Evolutionary conservation across 2,113 vertebrate species (phyloP).

Genomic region (Apus apus): DNA sequence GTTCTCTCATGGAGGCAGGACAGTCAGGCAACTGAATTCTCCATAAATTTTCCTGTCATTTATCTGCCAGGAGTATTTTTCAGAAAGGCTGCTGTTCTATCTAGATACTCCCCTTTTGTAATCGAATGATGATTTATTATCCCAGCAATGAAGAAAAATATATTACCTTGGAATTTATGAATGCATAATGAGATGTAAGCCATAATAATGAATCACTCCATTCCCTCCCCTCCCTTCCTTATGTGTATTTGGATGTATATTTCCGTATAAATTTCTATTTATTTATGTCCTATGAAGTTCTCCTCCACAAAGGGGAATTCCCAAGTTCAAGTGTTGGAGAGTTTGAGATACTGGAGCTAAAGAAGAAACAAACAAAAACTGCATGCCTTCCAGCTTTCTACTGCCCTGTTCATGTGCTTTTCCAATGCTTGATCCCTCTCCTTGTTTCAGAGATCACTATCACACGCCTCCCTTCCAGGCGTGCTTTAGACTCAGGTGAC

Average conservation of each 20-base stretch:
- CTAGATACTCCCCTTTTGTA: slow-evolving; percentile 43
- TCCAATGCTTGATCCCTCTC: rapidly evolving
- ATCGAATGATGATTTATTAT: slow-evolving; percentile 48
- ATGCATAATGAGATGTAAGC: slow-evolving; percentile 30
- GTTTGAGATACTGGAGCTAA: not conserved
- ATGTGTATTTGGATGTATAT: slow-evolving; percentile 16
- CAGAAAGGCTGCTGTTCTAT: slow-evolving; percentile 43
- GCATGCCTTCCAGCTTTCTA: not conserved
- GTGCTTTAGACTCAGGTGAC: not conserved
- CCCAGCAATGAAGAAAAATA: slow-evolving; percentile 57
- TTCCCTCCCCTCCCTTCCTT: slow-evolving; percentile 11
- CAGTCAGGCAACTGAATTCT: slow-evolving; percentile 29
- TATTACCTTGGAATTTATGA: slow-evolving; percentile 57
- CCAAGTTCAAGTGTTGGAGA: not conserved
- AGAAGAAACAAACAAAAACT: not conserved
- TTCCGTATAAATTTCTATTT: slow-evolving; percentile 15
- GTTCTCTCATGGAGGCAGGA: slow-evolving; percentile 39
- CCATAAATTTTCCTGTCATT: slow-evolving; percentile 54
- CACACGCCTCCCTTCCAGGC: rapidly evolving
- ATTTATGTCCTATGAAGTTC: slow-evolving; percentile 8
- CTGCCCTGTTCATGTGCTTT: not conserved
- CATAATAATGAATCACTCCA: slow-evolving; percentile 33
- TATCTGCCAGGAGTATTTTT: slow-evolving; percentile 46
- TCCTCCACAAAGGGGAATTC: slow-evolving; percentile 26
- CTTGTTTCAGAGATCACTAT: not conserved